phyloP scores from a whole-genome alignment of 2,113 vertebrate genomes.

The Aplodontia rufa region DNA sequence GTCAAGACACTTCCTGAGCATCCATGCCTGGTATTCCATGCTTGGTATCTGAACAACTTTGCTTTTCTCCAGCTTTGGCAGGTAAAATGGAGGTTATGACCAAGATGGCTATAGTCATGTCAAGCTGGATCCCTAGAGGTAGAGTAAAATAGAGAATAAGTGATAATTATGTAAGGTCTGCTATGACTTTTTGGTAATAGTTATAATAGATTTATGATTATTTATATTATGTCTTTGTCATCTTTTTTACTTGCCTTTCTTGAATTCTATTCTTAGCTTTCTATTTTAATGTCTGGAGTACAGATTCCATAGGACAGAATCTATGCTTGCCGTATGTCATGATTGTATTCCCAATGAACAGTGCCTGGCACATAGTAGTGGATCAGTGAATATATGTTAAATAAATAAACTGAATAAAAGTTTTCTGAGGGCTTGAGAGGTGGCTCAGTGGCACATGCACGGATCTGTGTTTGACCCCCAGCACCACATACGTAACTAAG shows the following conservation, averaged over 20 bases:
- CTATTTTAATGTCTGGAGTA: neutral
- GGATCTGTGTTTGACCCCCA: no score
- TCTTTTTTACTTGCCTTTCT: neutral
- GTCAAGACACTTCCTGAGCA: no score
- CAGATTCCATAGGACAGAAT: neutral
- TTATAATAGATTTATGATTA: neutral
- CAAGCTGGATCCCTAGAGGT: neutral
- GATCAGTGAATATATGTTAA: neutral
- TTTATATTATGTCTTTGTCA: neutral
- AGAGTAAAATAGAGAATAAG: neutral
- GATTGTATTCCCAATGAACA: neutral
- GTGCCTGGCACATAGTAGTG: neutral
- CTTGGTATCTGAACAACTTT: no score
- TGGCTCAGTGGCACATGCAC: no score
- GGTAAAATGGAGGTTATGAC: neutral
- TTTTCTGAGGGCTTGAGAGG: no score
- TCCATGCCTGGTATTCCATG: no score
- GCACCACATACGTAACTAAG: no score
- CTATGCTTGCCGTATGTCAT: neutral
- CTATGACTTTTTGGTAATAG: neutral
- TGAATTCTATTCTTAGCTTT: neutral
- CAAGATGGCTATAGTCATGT: neutral
- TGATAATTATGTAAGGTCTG: neutral
- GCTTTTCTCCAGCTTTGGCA: no score
- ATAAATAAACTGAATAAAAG: neutral